Evolutionary conservation across 2,888 invertebrate genomes (phyloP), one percentile per base, ranked within the genome.

Genomic region (Cryptocheilus praepositus): DNA sequence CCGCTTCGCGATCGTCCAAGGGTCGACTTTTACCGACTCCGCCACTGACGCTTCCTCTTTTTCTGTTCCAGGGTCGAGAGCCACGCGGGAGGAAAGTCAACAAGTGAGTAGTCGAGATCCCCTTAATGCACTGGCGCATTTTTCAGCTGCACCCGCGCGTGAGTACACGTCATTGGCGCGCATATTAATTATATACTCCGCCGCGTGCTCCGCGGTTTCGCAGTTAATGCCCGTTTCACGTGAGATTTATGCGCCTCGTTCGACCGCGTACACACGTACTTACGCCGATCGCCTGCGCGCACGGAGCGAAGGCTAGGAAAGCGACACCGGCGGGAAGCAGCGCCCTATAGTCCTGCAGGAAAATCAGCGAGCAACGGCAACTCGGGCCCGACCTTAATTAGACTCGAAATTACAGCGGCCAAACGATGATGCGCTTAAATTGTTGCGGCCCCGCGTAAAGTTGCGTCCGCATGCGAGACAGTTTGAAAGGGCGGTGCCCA

Each of bases 41-140:
- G 8, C 7, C 36, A 11, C 36, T 36, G 13, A 36, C 36, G 36
- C 36, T 36, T 43, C 51, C 51, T 62, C 49, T 25, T 16, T 77
- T 60, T 74, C 22, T 73, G 73, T 77, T 77, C 16, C 77, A 77
- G 77, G 43, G n/a, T 54, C 60, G 57, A 36, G 68, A 19, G 49
- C 16, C 57, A 62, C 62, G 53, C 46, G 22, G 68, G 73, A 67
- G 56, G 57, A 69, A 61, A 64, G 55, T 68, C 61, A 75, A 75
- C 77, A 74, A 77, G 77, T 75, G 71, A 77, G 77, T 77, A 73
- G 0, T 36, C 19, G 22, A 7, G 49, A 25, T 36, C 45, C 15
- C 11, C 36, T 59, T 59, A 59, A 54, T 28, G 28, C n/a, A 51
- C 45, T 21, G 44, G 60, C 60, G 56, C 43, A 56, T 56, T 57